Evolutionary conservation across 1,140 invertebrate species (phyloP).

Genomic region (Drosophila tropicalis): DNA sequence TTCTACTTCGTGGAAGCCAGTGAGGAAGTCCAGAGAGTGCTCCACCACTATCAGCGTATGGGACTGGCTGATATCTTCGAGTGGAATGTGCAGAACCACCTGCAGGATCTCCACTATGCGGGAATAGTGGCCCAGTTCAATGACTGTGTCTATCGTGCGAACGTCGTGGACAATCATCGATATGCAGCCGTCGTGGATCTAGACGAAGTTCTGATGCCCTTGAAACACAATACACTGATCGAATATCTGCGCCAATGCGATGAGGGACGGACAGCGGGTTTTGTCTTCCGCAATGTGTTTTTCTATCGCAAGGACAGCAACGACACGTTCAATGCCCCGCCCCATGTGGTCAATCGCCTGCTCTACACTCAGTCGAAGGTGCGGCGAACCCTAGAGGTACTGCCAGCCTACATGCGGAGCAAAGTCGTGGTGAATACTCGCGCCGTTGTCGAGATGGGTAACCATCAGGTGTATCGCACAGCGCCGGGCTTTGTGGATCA

Average conservation of each 20-base stretch:
- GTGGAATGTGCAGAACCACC: slow-evolving; percentile 85
- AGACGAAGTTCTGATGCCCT: slow-evolving; percentile 87
- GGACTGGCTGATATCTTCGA: slow-evolving; percentile 84
- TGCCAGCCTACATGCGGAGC: slow-evolving; percentile 85
- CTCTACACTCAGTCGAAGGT: slow-evolving; percentile 85
- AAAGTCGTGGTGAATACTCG: slow-evolving; percentile 86
- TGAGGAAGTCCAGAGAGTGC: slow-evolving; percentile 83
- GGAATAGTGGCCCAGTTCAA: slow-evolving; percentile 87
- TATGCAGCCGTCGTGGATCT: slow-evolving; percentile 86
- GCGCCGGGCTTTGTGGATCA: slow-evolving; percentile 64
- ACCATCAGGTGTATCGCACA: slow-evolving; percentile 86
- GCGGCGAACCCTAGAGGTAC: slow-evolving; percentile 83
- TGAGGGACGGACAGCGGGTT: slow-evolving; percentile 81
- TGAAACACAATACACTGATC: slow-evolving; percentile 79
- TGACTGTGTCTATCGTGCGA: slow-evolving; percentile 86
- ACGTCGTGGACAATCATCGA: slow-evolving; percentile 77
- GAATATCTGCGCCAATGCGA: slow-evolving; percentile 81
- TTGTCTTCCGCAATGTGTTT: slow-evolving; percentile 86
- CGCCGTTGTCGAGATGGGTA: slow-evolving; percentile 86
- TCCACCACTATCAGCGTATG: slow-evolving; percentile 84
- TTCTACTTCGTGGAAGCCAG: slow-evolving; percentile 87
- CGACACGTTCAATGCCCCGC: slow-evolving; percentile 83
- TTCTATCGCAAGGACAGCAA: slow-evolving; percentile 86
- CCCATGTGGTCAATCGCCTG: slow-evolving; percentile 80
- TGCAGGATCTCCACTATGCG: slow-evolving; percentile 85